Conservation (phyloP, 2,797 vertebrate genomes). For the Mormyrus proboscirostris region DNA sequence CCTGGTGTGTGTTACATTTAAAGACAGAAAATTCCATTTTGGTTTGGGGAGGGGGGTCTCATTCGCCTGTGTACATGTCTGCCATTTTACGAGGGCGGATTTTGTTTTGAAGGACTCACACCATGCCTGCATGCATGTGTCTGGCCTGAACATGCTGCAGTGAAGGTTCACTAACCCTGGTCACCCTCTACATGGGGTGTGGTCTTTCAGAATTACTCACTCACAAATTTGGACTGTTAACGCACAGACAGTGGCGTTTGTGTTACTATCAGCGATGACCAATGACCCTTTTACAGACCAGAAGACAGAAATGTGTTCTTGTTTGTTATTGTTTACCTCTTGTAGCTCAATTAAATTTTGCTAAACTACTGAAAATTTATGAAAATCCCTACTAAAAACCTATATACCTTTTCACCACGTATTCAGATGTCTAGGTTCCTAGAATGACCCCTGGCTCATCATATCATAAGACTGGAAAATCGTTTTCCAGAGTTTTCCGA, state of each 20-base stretch:
- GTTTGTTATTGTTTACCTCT: neutral
- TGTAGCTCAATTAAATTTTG: neutral
- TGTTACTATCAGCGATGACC: neutral
- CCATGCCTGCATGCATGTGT: neutral
- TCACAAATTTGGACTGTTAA: neutral
- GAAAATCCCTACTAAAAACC: neutral
- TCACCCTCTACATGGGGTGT: conserved; percentile 21
- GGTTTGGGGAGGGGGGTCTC: neutral
- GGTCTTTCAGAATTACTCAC: neutral
- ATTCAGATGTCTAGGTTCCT: neutral
- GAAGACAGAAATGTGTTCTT: neutral
- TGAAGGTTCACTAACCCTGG: conserved; percentile 1
- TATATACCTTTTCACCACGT: neutral
- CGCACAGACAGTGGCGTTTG: neutral
- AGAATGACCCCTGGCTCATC: neutral
- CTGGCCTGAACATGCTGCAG: conserved; percentile 10
- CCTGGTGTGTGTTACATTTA: conserved; percentile 20
- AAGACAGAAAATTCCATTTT: conserved; percentile 23
- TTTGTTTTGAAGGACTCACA: neutral
- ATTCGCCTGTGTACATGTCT: neutral
- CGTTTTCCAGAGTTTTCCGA: neutral
- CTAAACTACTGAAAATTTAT: neutral
- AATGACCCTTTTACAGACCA: neutral
- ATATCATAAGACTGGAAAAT: neutral
- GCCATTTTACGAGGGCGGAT: neutral